Conservation (phyloP, 2,797 vertebrate species). For the Acrossocheilus fasciatus region DNA sequence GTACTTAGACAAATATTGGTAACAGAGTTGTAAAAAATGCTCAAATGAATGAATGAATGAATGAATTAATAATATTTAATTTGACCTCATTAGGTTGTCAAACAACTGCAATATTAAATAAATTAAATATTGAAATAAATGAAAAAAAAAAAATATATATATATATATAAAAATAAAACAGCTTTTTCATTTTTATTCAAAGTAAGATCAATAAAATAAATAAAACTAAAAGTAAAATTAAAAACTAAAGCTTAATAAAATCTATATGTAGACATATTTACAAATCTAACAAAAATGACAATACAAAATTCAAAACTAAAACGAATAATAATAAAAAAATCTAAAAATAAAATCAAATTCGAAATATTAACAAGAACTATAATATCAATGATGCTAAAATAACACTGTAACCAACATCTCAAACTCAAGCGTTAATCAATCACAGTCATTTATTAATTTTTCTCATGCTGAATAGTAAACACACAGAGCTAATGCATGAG, state of each 20-base stretch:
- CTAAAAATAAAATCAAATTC: not conserved
- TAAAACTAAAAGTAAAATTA: not conserved
- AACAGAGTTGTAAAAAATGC: too few relatives aligned
- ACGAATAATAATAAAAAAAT: not conserved
- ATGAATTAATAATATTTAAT: not conserved
- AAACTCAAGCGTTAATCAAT: not conserved
- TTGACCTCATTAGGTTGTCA: not conserved
- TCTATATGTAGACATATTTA: too few relatives aligned
- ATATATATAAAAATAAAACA: too few relatives aligned
- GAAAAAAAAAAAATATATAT: too few relatives aligned
- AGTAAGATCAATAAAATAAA: not conserved
- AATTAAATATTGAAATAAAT: not conserved
- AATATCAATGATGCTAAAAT: not conserved
- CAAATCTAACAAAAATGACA: too few relatives aligned
- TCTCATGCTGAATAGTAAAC: not conserved
- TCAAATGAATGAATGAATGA: not conserved
- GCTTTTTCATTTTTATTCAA: too few relatives aligned
- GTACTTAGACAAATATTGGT: too few relatives aligned
- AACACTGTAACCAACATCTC: not conserved
- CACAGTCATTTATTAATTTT: not conserved
- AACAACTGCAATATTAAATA: not conserved
- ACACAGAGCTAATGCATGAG: not conserved
- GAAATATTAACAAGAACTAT: not conserved
- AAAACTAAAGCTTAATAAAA: too few relatives aligned
- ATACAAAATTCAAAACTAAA: not conserved